Base-by-base conservation (phyloP, 2,113 vertebrate species). In the Seriola dumerili region DNA sequence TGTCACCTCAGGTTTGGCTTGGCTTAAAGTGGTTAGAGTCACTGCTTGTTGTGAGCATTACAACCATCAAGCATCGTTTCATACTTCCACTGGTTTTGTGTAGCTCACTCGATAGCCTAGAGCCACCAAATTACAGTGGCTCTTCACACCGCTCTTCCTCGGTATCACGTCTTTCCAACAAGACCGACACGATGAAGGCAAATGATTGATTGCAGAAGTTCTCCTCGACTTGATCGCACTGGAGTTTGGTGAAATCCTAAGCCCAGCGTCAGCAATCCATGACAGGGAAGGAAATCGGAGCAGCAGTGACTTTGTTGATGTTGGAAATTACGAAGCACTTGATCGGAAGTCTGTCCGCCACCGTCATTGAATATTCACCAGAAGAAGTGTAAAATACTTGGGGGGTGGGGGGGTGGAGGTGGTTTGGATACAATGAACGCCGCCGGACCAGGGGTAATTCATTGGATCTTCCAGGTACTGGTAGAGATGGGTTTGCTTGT, bases 181-280 rank as follows among this genome's bases (percentile, higher is more conserved):
- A 92, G 95, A 94, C 90, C 69, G 92, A 93, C 94, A 95, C 76
- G 25, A 82, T 85, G 34, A 63, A 38, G 14, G 6, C 59, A 70
- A 72, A 73, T 92, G 91, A 94, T 94, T 91, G 81, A 94, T 94
- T 86, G 76, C 88, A 86, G 80, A 86, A 32, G 70, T 91, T 90
- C 88, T 75, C 72, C 67, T 61, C 5, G 84, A 92, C 93, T 92
- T 92, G 91, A 94, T 89, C 71, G 50, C 85, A 89, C 94, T 89
- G 52, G 90, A 89, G 72, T 90, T 89, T 73, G 71, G 48, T 93
- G 93, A 93, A 94, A 95, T 74, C 64, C 72, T 70, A 94, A 90
- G 19, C 93, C 79, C 78, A 52, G 73, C 72, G 81, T 64, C 88
- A 90, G 34, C 82, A 70, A 67, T 85, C 87, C 94, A 89, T 93